Conservation (phyloP, 2,888 invertebrate genomes). For the Eulithis prunata region DNA sequence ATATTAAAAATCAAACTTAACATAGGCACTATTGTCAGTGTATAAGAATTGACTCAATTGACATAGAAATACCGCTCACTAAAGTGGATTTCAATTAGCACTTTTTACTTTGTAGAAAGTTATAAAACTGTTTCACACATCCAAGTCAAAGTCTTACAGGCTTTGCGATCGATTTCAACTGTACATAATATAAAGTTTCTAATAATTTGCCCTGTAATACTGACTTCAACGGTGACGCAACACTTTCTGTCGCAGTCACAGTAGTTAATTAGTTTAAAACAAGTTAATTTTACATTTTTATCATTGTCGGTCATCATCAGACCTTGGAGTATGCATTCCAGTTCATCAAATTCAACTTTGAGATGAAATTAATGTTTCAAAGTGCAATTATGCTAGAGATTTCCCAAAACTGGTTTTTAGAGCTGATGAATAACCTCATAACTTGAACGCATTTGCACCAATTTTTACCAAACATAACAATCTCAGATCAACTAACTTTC, state of each 20-base stretch:
- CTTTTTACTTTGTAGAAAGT: slow-evolving; percentile 10
- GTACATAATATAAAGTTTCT: slow-evolving; percentile 43
- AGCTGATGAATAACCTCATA: too few species aligned
- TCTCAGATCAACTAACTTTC: too few species aligned
- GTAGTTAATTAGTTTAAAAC: too few species aligned
- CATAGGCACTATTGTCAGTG: slow-evolving; percentile 8
- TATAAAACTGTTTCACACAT: slow-evolving; percentile 3
- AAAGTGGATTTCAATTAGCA: slow-evolving; percentile 6
- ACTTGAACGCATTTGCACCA: too few species aligned
- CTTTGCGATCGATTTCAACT: slow-evolving; percentile 16
- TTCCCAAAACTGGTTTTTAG: too few species aligned
- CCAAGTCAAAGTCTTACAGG: slow-evolving; percentile 5
- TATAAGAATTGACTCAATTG: slow-evolving; percentile 15
- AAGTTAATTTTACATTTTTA: too few species aligned
- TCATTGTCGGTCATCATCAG: too few species aligned
- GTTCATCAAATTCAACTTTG: too few species aligned
- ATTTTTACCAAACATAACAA: too few species aligned
- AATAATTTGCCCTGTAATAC: slow-evolving; percentile 77
- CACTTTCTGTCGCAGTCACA: slow-evolving; percentile 41
- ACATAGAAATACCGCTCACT: slow-evolving; percentile 8
- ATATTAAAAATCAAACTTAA: slow-evolving; percentile 34
- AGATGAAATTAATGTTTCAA: too few species aligned
- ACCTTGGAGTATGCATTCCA: too few species aligned
- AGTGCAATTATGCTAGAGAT: too few species aligned
- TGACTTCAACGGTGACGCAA: slow-evolving; percentile 72